A percentile compares a stretch with the other conserved stretches of the same genome.
phyloP scores from a whole-genome alignment of 1,140 invertebrate genomes.

The Bombus superbus region DNA sequence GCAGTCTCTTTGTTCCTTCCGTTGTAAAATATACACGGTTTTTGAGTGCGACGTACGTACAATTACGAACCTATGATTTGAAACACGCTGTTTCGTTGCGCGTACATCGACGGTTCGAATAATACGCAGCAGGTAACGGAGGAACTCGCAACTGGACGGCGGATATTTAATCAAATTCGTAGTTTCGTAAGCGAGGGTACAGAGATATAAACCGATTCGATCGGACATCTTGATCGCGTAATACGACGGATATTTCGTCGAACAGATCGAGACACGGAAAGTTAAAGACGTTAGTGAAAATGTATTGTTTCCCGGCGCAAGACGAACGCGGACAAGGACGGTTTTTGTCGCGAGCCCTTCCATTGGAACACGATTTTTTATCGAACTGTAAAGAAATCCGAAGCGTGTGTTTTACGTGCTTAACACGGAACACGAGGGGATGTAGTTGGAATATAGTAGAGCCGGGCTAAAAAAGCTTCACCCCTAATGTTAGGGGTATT shows the following conservation, averaged over 20 bases:
- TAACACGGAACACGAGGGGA: not conserved
- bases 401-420: not conserved
- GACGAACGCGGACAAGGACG: too few relatives aligned
- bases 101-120: not conserved
- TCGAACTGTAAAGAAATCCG: not conserved
- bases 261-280: too few relatives aligned
- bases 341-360: too few relatives aligned
- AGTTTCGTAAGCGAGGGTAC: too few relatives aligned
- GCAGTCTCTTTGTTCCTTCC: not conserved
- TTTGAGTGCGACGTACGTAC: not conserved
- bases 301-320: too few relatives aligned
- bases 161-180: too few relatives aligned
- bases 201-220: too few relatives aligned
- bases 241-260: too few relatives aligned
- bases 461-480: not conserved
- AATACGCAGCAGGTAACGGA: not conserved
- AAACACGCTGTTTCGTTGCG: not conserved
- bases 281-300: too few relatives aligned
- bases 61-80: not conserved
- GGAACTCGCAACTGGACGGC: not conserved
- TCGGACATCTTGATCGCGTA: too few relatives aligned
- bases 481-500: slow-evolving; percentile 22
- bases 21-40: not conserved
- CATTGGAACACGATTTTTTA: not conserved
- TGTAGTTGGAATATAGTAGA: not conserved